Percentiles rank a stretch among this genome's conserved stretches.
phyloP scores from a whole-genome alignment of 2,888 invertebrate genomes.

The Leptogaster cylindrica region DNA sequence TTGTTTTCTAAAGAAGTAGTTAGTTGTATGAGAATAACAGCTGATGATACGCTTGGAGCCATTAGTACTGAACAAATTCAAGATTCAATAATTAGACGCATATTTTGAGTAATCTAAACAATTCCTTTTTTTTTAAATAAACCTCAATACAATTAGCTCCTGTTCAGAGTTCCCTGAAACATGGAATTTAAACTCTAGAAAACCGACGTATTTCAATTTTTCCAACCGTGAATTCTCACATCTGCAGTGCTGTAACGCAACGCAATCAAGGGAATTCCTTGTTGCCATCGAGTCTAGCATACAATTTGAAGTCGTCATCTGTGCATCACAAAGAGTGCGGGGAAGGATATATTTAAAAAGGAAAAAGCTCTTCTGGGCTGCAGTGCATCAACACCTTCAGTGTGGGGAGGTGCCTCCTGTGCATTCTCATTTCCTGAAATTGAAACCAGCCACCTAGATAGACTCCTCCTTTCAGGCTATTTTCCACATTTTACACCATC shows the following conservation, averaged over 20 bases:
- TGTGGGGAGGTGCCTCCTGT: constrained; percentile 8
- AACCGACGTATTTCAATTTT: neutral
- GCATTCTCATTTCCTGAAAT: constrained; percentile 29
- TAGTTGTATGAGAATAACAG: no score
- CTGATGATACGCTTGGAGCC: no score
- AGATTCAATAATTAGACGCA: no score
- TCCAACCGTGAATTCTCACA: constrained; percentile 15
- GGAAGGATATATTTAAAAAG: neutral
- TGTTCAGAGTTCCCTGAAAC: no score
- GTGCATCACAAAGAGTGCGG: constrained; percentile 10
- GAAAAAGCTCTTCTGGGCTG: constrained; percentile 24
- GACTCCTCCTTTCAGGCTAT: constrained; percentile 29
- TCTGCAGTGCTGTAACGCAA: constrained; percentile 1
- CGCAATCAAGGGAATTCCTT: constrained; percentile 16
- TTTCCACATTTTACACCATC: constrained; percentile 27
- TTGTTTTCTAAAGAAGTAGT: no score
- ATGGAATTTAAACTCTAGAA: no score
- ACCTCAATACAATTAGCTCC: no score
- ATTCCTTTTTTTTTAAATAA: no score
- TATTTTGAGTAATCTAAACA: no score
- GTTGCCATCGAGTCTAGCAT: neutral
- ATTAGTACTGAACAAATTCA: no score
- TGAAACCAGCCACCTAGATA: constrained; percentile 30
- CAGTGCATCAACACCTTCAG: constrained; percentile 30
- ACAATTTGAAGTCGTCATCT: constrained; percentile 14